Evolutionary conservation across 1,140 invertebrate species (phyloP).

Genomic region (Drosophila pseudoananassae): DNA sequence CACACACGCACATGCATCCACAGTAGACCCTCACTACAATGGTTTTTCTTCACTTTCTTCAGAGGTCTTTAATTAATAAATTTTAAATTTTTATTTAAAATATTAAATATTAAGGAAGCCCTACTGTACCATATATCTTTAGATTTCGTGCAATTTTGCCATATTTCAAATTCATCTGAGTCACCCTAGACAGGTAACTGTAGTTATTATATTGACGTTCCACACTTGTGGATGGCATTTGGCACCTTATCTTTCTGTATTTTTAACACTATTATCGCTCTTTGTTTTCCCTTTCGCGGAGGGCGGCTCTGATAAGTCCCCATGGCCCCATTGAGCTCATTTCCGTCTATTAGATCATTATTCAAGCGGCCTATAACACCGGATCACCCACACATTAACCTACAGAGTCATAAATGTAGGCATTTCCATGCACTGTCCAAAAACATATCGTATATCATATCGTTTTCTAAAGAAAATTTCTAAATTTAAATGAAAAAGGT

Average conservation of each 20-base stretch:
- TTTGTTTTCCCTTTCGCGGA: constrained; percentile 27
- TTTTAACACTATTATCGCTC: constrained; percentile 11
- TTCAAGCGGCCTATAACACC: constrained; percentile 24
- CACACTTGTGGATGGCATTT: constrained; percentile 40
- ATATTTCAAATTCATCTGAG: constrained; percentile 44
- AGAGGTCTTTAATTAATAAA: neutral
- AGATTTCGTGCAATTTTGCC: constrained; percentile 44
- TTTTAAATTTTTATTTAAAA: neutral
- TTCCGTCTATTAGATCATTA: constrained; percentile 51
- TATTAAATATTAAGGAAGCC: no score
- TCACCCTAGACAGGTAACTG: constrained; percentile 30
- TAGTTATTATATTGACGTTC: constrained; percentile 28
- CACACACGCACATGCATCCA: neutral
- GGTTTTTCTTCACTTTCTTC: neutral
- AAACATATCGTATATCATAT: neutral
- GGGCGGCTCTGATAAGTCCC: constrained; percentile 29
- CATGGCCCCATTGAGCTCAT: constrained; percentile 33
- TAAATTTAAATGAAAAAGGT: no score
- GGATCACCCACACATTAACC: constrained; percentile 33
- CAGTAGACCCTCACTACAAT: constrained; percentile 6
- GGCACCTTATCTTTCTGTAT: constrained; percentile 30
- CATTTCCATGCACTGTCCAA: constrained; percentile 12
- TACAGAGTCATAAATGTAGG: neutral
- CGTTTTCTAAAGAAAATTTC: no score
- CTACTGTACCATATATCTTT: constrained; percentile 16